Evolutionary conservation across 1,140 invertebrate genomes (phyloP), one percentile per base, ranked within the genome.

Genomic region (Drosophila bocki): DNA sequence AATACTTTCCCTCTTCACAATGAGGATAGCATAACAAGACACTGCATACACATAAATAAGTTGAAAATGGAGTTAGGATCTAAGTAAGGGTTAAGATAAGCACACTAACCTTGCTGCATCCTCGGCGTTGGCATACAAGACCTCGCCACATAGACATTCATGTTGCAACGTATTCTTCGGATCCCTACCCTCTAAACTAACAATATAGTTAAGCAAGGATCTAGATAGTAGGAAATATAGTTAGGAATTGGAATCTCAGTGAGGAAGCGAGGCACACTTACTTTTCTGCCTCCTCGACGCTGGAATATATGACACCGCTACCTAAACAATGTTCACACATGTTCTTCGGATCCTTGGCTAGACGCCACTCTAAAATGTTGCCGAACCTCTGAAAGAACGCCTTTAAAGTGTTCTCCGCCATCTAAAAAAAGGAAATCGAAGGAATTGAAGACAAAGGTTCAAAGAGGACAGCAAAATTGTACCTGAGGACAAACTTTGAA

Each of bases 41-140:
- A n/a, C n/a, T n/a, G n/a, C n/a, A n/a, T n/a, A n/a, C n/a, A n/a
- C n/a, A n/a, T n/a, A n/a, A n/a, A n/a, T n/a, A n/a, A n/a, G n/a
- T n/a, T n/a, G n/a, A 0, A 42, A 1, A 11, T 6, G 1, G 1
- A 58, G 8, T 17, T 29, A 26, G 19, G 35, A 17, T 19, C 3
- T 5, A n/a, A 1, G 7, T 2, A 45, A 74, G 9, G 0, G 26
- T 7, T 3, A 6, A 32, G 39, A 29, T 29, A 29, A 29, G 13
- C 54, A 13, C 0, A 42, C 75, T 75, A 63, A 87, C 83, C 54
- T 87, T 12, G 75, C 76, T 3, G 86, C 88, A 53, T 61, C 70
- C 48, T 78, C 41, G 0, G 17, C 26, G 42, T 78, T 32, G 12
- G 9, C 39, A 41, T 13, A 91, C 6, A 45, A 35, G 0, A 91